These are phyloP conservation scores for Archivesica marissinica DNA, from an alignment of 1,140 invertebrate genomes.

Conservation along the genomic window DNA sequence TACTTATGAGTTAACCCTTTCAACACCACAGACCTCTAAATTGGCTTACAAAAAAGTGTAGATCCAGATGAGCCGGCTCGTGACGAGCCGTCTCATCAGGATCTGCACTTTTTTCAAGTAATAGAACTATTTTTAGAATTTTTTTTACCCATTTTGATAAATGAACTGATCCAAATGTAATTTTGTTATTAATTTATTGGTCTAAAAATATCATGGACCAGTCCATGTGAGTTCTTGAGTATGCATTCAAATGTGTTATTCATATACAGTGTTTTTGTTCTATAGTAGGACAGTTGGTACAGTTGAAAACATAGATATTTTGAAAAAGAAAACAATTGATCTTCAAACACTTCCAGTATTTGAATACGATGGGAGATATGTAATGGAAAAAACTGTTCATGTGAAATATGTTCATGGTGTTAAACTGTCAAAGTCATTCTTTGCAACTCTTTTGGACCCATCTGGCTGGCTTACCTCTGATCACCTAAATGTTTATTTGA, in stretches of 20 bases:
- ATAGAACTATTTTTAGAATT: no score
- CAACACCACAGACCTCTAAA: no score
- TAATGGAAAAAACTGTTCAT: neutral
- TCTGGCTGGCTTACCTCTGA: conserved; percentile 8
- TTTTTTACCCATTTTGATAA: no score
- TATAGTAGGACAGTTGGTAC: neutral
- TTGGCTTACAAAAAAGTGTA: no score
- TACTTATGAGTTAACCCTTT: no score
- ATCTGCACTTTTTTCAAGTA: no score
- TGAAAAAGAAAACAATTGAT: neutral
- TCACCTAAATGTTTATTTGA: conserved; percentile 9
- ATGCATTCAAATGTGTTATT: neutral
- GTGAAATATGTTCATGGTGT: neutral
- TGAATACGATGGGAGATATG: neutral
- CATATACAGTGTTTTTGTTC: neutral
- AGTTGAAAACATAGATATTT: neutral
- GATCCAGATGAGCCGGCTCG: no score
- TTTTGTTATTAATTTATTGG: no score
- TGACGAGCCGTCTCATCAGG: no score
- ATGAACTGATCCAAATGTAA: no score
- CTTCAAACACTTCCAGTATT: neutral
- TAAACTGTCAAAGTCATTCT: neutral
- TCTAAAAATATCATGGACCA: no score
- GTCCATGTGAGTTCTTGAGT: no score
- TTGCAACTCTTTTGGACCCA: neutral